Percentiles rank a stretch among this genome's conserved stretches.
Evolutionary conservation across 2,113 vertebrate species (phyloP).

Genomic region (Myotis lucifugus): DNA sequence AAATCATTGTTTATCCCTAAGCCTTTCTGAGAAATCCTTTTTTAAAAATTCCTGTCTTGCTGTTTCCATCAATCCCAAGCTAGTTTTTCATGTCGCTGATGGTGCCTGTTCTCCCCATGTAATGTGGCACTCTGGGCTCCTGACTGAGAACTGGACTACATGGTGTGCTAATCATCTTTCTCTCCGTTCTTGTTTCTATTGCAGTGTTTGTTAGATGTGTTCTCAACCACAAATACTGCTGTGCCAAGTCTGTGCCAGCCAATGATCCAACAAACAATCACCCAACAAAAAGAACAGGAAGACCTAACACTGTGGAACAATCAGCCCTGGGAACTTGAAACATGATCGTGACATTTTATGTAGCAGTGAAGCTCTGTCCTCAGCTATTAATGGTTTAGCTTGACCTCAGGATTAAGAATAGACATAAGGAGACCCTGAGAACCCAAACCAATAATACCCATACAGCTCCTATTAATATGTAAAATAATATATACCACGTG

Average conservation of each 20-base stretch:
- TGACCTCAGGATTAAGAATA: neutral
- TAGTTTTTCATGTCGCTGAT: neutral
- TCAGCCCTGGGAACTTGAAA: neutral
- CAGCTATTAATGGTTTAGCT: neutral
- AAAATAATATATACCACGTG: neutral
- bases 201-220: neutral
- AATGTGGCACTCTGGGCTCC: neutral
- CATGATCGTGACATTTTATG: neutral
- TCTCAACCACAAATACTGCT: neutral
- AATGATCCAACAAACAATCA: neutral
- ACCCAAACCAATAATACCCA: neutral
- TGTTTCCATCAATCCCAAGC: neutral
- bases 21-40: neutral
- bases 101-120: neutral
- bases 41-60: neutral
- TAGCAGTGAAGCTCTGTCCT: neutral
- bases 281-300: neutral
- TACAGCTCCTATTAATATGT: neutral
- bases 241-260: neutral
- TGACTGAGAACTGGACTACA: neutral
- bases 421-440: neutral
- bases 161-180: neutral
- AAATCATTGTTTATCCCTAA: neutral
- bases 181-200: neutral
- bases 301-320: neutral